Percentiles rank a stretch among this genome's conserved stretches.
Evolutionary conservation across 92 coral and sea anemone genomes (phyloP).

Genomic region (Hydrozoanthus gracilis): DNA sequence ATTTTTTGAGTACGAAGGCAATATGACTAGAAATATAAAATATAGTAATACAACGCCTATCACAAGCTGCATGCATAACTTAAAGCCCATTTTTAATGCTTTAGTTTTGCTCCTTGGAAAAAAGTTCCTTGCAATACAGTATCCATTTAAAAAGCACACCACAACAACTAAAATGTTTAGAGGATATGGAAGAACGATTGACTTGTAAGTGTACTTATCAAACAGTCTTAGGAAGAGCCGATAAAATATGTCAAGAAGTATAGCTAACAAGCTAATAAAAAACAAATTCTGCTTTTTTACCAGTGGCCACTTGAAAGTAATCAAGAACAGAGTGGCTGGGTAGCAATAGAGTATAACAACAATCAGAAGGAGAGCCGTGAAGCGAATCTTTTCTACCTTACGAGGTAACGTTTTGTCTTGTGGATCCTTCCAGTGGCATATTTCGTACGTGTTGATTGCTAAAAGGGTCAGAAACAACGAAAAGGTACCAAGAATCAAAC

Average conservation of each 20-base stretch:
- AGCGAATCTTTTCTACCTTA: constrained; percentile 1
- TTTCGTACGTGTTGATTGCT: neutral
- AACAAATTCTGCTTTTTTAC: constrained; percentile 38
- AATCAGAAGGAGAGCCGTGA: neutral
- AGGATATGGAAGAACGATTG: constrained; percentile 40
- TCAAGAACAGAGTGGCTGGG: constrained; percentile 40
- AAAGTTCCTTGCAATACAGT: neutral
- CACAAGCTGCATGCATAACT: constrained; percentile 38
- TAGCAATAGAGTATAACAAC: constrained; percentile 27
- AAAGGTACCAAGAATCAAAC: constrained; percentile 9
- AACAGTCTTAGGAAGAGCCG: constrained; percentile 23
- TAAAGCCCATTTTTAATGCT: constrained; percentile 10
- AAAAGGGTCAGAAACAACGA: neutral
- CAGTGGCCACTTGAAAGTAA: constrained; percentile 34
- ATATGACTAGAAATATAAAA: neutral
- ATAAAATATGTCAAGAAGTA: constrained; percentile 38
- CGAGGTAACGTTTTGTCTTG: neutral
- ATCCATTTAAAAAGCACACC: constrained; percentile 1
- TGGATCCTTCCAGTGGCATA: neutral
- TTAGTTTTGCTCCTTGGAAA: constrained; percentile 1
- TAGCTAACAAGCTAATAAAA: constrained; percentile 18
- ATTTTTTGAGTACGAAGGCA: constrained; percentile 33
- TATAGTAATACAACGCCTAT: neutral
- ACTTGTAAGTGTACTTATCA: constrained; percentile 16
- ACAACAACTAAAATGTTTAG: constrained; percentile 1